phyloP scores from a whole-genome alignment of 2,888 invertebrate species.

The Himalopsyche anomala region DNA sequence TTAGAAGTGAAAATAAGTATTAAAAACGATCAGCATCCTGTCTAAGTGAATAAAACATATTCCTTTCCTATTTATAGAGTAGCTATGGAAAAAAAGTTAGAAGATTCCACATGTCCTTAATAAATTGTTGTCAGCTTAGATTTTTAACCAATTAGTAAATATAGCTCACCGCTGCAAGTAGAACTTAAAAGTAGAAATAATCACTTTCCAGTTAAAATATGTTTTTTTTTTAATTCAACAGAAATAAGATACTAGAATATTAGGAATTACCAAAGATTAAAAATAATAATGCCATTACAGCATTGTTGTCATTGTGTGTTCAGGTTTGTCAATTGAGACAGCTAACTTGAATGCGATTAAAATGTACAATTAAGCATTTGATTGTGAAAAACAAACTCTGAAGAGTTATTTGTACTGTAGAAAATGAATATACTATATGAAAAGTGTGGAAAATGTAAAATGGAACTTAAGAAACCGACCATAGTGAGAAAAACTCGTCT shows the following conservation, averaged over 20 bases:
- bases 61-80: conserved; percentile 23
- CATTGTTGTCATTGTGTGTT: not conserved
- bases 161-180: not conserved
- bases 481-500: conserved; percentile 64
- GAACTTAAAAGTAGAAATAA: too few species aligned
- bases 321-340: not conserved
- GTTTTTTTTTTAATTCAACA: not conserved
- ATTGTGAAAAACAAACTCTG: not conserved
- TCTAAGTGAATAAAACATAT: conserved; percentile 45
- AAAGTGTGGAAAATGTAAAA: conserved; percentile 51
- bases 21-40: conserved; percentile 45
- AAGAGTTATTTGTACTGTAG: conserved; percentile 11
- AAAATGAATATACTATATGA: conserved; percentile 42
- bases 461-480: conserved; percentile 64
- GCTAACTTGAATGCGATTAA: not conserved
- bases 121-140: not conserved
- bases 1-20: conserved; percentile 48
- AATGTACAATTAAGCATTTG: not conserved
- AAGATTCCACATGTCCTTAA: not conserved
- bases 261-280: not conserved
- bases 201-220: too few species aligned
- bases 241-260: not conserved
- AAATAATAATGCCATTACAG: not conserved
- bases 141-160: conserved; percentile 1
- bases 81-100: conserved; percentile 13